Percentiles rank a stretch among this genome's conserved stretches.
Conservation (phyloP, 2,113 vertebrate genomes). For the Brachirus orientalis region DNA sequence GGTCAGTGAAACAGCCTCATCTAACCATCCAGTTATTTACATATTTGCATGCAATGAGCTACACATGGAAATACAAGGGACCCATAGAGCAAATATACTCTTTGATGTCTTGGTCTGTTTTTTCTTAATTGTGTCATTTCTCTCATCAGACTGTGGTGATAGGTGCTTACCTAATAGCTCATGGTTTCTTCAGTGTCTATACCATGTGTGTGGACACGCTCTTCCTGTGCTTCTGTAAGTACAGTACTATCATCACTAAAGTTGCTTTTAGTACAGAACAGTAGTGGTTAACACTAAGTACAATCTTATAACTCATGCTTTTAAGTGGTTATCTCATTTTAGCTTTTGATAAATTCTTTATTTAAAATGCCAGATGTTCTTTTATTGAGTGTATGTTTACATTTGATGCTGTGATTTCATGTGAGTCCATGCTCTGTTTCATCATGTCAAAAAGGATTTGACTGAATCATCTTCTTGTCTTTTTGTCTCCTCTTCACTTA, state of each 20-base stretch:
- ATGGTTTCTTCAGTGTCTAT: slow-evolving; percentile 95
- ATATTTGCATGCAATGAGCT: too few species aligned
- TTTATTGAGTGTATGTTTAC: too few species aligned
- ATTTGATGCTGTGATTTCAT: not conserved
- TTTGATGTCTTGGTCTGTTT: not conserved
- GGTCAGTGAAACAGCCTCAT: too few species aligned
- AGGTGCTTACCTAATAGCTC: slow-evolving; percentile 90
- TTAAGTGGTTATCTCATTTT: too few species aligned
- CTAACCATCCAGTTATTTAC: too few species aligned
- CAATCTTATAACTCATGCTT: too few species aligned
- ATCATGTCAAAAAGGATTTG: not conserved
- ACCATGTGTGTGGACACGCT: slow-evolving; percentile 94
- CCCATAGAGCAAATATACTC: too few species aligned
- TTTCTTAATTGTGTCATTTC: not conserved
- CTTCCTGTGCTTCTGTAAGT: slow-evolving; percentile 97
- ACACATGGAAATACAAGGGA: too few species aligned
- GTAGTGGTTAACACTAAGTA: too few species aligned
- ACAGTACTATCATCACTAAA: not conserved
- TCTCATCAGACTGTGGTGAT: slow-evolving; percentile 84
- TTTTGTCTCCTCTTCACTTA: not conserved
- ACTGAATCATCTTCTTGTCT: not conserved
- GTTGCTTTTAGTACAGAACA: too few species aligned
- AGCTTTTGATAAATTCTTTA: too few species aligned
- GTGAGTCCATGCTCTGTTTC: not conserved
- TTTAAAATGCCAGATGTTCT: too few species aligned